Conservation (phyloP, 1,140 invertebrate species). For the Drosophila orosa region DNA sequence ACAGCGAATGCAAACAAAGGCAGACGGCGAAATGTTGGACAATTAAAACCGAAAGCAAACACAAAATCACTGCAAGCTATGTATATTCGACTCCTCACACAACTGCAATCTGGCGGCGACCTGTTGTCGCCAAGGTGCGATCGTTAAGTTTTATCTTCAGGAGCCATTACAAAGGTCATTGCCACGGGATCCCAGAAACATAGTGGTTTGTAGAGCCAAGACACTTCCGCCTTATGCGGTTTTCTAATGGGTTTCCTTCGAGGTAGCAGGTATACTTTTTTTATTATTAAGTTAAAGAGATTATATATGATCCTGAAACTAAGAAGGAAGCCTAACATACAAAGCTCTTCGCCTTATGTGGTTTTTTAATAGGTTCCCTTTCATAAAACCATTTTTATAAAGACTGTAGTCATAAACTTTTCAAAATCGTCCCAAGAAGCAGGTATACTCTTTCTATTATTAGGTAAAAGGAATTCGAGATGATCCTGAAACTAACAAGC, state of each 20-base stretch:
- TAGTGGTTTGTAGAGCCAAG: background rate
- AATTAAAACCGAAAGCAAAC: slow-evolving; percentile 34
- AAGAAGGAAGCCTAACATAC: too few species aligned
- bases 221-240: background rate
- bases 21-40: slow-evolving; percentile 25
- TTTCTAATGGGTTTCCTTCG: background rate
- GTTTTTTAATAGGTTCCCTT: background rate
- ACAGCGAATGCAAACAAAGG: slow-evolving; percentile 53
- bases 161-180: slow-evolving; percentile 24
- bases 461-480: background rate
- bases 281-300: too few species aligned
- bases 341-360: background rate
- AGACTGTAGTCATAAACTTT: too few species aligned
- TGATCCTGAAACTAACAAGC: background rate
- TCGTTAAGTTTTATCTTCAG: slow-evolving; percentile 28
- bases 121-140: slow-evolving; percentile 43
- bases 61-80: slow-evolving; percentile 24
- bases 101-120: slow-evolving; percentile 28
- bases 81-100: slow-evolving; percentile 19
- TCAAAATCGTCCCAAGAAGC: too few species aligned
- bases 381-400: background rate
- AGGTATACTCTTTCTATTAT: background rate
- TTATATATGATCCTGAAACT: too few species aligned
- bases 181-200: background rate
- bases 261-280: too few species aligned